Evolutionary conservation across 1,140 invertebrate genomes (phyloP), one percentile per base, ranked within the genome.

Genomic region (Atta colombica): DNA sequence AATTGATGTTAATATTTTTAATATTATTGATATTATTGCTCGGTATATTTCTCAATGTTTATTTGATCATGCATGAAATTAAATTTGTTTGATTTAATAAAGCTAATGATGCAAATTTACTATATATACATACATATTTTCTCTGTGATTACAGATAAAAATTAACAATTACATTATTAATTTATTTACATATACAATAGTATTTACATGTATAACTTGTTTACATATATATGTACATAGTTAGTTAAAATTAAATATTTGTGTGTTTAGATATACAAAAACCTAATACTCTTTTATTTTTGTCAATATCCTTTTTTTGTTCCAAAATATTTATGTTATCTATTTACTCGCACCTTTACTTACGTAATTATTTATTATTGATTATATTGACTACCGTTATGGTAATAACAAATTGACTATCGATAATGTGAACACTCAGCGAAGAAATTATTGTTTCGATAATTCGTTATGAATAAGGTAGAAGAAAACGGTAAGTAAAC

Each of bases 21-120:
- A 68, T 69, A n/a, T 49, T 28, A 71, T 28, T n/a, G 12, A 45
- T 49, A 35, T 71, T 49, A 60, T n/a, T 16, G 18, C 6, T 18
- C 25, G 35, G 0, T 14, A 28, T 69, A 28, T 55, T 72, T 45
- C 8, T 8, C 35, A 39, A 53, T 18, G 8, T 82, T 72, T 72
- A 72, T 45, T n/a, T 45, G 21, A n/a, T 45, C 66, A 72, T 60
- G 63, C 28, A 28, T 71, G 5, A 39, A 55, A 81, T 81, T 69
- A 25, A 80, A 80, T 45, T 55, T 39, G 35, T 39, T 39, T 39
- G 35, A 39, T 39, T 39, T 0, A 18, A 45, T 53, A 55, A 55
- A 69, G 21, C n/a, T 55, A 61, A 77, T 45, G 49, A 55, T 25
- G 25, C n/a, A 5, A 31, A 21, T 35, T 35, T n/a, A 49, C 6